A percentile compares a stretch with the other conserved stretches of the same genome.
phyloP scores from a whole-genome alignment of 2,888 invertebrate species.

The Chloroclysta siterata region DNA sequence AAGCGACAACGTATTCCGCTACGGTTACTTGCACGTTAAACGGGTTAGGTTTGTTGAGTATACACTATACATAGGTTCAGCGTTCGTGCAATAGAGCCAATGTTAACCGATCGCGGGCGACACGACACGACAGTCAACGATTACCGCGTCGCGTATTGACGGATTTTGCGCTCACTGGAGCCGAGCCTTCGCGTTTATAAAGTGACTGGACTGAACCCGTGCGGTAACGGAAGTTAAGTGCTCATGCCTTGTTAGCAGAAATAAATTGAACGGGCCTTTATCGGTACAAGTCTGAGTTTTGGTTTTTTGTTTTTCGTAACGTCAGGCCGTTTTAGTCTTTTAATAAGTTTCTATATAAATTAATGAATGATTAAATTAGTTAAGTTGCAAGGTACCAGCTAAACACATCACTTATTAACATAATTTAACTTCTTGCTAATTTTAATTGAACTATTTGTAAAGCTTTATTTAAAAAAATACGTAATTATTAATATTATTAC shows the following conservation, averaged over 20 bases:
- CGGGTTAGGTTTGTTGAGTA: background rate
- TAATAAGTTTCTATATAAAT: too few relatives aligned
- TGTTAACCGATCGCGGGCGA: constrained; percentile 27
- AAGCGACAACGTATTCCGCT: background rate
- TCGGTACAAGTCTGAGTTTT: too few relatives aligned
- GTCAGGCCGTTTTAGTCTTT: too few relatives aligned
- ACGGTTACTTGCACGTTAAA: constrained; percentile 2
- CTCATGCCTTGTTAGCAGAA: background rate
- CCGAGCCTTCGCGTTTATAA: constrained; percentile 29
- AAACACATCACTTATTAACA: too few relatives aligned
- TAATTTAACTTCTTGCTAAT: too few relatives aligned
- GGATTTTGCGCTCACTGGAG: constrained; percentile 18
- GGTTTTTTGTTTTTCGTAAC: too few relatives aligned
- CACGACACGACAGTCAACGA: constrained; percentile 31
- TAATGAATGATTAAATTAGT: too few relatives aligned
- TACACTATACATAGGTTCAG: background rate
- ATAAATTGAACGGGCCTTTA: too few relatives aligned
- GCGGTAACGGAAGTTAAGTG: background rate
- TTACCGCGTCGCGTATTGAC: constrained; percentile 29
- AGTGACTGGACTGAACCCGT: constrained; percentile 1
- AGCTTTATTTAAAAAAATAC: too few relatives aligned
- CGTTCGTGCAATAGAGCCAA: constrained; percentile 25
- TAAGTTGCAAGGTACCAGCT: too few relatives aligned
- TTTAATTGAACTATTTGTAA: too few relatives aligned
- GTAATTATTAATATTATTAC: too few relatives aligned